Conservation (phyloP, 64 coral and sea anemone species). For the Dendrophyllia cribrosa region DNA sequence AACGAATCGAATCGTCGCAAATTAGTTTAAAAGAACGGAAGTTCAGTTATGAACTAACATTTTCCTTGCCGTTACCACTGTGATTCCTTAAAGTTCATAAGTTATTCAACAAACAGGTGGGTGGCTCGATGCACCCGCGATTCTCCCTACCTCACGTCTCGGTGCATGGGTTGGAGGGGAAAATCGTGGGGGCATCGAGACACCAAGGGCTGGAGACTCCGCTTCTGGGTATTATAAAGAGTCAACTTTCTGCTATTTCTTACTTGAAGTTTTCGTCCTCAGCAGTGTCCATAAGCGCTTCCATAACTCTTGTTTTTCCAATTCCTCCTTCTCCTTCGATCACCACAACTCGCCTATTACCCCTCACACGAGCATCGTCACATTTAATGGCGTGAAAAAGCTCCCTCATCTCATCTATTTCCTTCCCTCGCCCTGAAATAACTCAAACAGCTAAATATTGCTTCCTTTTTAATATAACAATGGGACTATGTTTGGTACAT, state of each 20-base stretch:
- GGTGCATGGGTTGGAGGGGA: too few relatives aligned
- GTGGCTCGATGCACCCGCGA: too few relatives aligned
- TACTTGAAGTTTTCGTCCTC: slow-evolving; percentile 95
- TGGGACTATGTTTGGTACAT: too few relatives aligned
- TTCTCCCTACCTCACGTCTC: too few relatives aligned
- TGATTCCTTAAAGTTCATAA: too few relatives aligned
- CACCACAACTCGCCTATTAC: slow-evolving; percentile 74
- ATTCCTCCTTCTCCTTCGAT: slow-evolving; percentile 96
- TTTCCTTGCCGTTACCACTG: too few relatives aligned
- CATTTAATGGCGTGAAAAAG: slow-evolving; percentile 85
- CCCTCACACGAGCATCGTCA: slow-evolving; percentile 58
- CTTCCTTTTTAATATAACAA: too few relatives aligned
- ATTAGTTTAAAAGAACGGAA: too few relatives aligned
- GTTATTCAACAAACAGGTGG: too few relatives aligned
- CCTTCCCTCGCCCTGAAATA: slow-evolving; percentile 82
- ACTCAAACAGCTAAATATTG: neutral
- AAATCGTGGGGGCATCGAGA: neutral
- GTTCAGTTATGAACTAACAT: too few relatives aligned
- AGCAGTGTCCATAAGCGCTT: slow-evolving; percentile 93
- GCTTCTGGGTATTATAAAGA: neutral
- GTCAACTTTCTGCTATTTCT: neutral
- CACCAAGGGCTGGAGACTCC: neutral
- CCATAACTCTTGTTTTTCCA: slow-evolving; percentile 92
- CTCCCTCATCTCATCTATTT: slow-evolving; percentile 72
- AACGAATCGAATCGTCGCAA: too few relatives aligned